Evolutionary conservation across 2,888 invertebrate genomes (phyloP).

Genomic region (Epiperipatus broadwayi): DNA sequence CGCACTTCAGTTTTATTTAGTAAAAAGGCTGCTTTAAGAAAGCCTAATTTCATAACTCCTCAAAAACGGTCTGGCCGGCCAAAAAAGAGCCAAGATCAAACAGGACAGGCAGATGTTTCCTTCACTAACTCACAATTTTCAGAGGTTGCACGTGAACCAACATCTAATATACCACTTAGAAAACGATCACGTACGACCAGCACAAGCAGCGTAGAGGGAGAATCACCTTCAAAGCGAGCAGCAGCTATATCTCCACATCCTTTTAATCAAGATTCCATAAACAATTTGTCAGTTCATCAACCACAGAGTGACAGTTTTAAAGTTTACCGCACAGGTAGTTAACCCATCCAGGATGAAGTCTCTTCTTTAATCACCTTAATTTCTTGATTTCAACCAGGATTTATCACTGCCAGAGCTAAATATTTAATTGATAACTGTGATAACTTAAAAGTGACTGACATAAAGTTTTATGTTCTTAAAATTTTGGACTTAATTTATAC

Average conservation of each 20-base stretch:
- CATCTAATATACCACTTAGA: constrained; percentile 1
- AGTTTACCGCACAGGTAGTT: constrained; percentile 31
- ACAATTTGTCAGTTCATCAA: too few species aligned
- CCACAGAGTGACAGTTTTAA: too few species aligned
- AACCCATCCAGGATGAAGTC: constrained; percentile 18
- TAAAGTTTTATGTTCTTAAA: too few species aligned
- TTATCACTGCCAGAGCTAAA: too few species aligned
- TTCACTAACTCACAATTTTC: background rate
- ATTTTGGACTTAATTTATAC: too few species aligned
- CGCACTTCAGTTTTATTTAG: constrained; percentile 58
- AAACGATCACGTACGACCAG: constrained; percentile 13
- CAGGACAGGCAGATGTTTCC: constrained; percentile 11
- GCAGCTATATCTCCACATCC: too few species aligned
- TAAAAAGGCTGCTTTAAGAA: constrained; percentile 38
- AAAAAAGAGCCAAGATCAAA: background rate
- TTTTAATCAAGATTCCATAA: too few species aligned
- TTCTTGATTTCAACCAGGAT: too few species aligned
- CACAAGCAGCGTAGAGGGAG: constrained; percentile 8
- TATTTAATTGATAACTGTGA: too few species aligned
- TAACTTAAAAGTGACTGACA: too few species aligned
- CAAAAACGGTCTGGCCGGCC: constrained; percentile 17
- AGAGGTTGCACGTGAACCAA: too few species aligned
- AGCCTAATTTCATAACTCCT: constrained; percentile 17
- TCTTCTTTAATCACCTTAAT: constrained; percentile 15
- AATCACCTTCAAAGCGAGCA: too few species aligned